These are phyloP conservation scores for Neuroterus valhalla DNA, from an alignment of 1,140 invertebrate species.

Conservation along the genomic window DNA sequence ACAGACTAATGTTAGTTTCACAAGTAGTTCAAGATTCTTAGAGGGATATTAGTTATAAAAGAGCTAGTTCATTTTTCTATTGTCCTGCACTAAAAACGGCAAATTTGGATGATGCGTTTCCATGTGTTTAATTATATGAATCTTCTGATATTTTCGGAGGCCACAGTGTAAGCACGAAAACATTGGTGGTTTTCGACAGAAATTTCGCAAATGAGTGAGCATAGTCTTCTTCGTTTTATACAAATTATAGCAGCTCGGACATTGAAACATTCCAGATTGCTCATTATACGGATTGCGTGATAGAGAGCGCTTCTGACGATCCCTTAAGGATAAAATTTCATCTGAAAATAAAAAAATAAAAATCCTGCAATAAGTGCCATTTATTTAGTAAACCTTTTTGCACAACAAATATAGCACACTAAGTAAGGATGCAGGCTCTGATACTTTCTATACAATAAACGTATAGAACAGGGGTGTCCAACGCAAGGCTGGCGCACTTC, in stretches of 20 bases:
- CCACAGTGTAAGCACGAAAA: constrained; percentile 31
- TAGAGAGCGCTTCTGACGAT: not conserved
- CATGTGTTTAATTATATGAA: constrained; percentile 53
- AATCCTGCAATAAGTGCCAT: too few species aligned
- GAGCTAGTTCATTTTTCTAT: not conserved
- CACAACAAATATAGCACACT: too few species aligned
- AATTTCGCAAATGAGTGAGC: constrained; percentile 11
- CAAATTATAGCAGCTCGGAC: constrained; percentile 53
- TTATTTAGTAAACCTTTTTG: too few species aligned
- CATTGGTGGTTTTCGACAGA: constrained; percentile 30
- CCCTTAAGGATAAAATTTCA: not conserved
- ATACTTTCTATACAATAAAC: too few species aligned
- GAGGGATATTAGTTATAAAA: too few species aligned
- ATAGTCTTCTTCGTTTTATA: constrained; percentile 58
- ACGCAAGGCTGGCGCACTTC: too few species aligned
- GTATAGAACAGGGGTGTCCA: too few species aligned
- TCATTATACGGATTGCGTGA: too few species aligned
- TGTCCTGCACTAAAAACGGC: not conserved
- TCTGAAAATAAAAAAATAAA: not conserved
- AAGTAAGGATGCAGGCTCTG: too few species aligned
- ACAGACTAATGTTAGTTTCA: too few species aligned
- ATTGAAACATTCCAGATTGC: not conserved
- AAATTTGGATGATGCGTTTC: constrained; percentile 46
- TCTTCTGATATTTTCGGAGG: constrained; percentile 34
- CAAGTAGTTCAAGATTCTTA: too few species aligned